Percentiles rank a stretch among this genome's conserved stretches.
phyloP scores from a whole-genome alignment of 92 coral and sea anemone species.

The Palythoa caribaeorum region DNA sequence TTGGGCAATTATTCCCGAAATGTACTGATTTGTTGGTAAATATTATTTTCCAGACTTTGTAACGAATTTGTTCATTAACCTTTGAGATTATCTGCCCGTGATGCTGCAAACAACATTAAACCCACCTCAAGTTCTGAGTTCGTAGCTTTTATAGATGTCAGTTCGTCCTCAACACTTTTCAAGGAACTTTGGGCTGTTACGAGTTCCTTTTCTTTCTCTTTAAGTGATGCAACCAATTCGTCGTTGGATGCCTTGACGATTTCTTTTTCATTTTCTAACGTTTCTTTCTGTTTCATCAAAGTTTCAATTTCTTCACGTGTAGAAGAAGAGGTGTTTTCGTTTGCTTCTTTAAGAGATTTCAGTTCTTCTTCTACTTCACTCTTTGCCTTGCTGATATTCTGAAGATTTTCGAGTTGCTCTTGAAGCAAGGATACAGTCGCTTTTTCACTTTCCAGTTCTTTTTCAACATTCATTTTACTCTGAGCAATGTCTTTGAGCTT shows the following conservation, averaged over 20 bases:
- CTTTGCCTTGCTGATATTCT: slow-evolving; percentile 16
- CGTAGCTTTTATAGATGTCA: background rate
- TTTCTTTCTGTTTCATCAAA: background rate
- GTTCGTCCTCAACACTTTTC: slow-evolving; percentile 1
- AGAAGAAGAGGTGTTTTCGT: background rate
- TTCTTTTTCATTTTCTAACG: slow-evolving; percentile 6
- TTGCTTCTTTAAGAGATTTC: slow-evolving; percentile 1
- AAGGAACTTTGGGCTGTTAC: background rate
- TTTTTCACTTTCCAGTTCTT: slow-evolving; percentile 44
- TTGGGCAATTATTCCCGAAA: background rate
- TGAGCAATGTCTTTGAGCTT: slow-evolving; percentile 59
- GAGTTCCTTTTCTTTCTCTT: background rate
- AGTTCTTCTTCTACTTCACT: slow-evolving; percentile 16
- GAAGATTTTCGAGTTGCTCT: slow-evolving; percentile 37
- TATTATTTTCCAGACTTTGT: too few species aligned
- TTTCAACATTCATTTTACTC: slow-evolving; percentile 68
- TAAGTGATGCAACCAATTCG: background rate
- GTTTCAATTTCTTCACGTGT: slow-evolving; percentile 2
- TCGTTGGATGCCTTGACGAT: slow-evolving; percentile 1
- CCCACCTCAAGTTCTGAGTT: slow-evolving; percentile 38
- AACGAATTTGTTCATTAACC: background rate
- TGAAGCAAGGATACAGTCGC: background rate
- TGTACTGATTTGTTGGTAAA: background rate
- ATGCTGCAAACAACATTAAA: background rate
- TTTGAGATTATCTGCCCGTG: background rate